Conservation (phyloP, 2,113 vertebrate species). For the Fukomys damarensis region DNA sequence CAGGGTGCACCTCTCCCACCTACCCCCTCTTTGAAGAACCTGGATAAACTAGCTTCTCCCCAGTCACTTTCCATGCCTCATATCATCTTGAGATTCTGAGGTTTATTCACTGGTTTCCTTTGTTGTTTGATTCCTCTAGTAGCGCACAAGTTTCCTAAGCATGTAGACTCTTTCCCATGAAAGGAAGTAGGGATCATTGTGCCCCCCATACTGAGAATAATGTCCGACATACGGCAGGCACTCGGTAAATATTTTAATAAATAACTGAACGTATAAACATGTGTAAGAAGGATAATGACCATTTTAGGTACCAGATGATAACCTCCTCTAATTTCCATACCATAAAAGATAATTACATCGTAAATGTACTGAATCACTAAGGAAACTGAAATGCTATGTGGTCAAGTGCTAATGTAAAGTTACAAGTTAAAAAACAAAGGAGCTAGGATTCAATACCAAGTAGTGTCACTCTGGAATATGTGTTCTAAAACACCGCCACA, state of each 20-base stretch:
- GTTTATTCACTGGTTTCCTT: background rate
- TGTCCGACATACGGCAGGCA: background rate
- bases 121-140: background rate
- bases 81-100: background rate
- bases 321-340: background rate
- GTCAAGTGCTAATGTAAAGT: background rate
- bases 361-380: background rate
- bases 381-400: background rate
- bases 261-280: background rate
- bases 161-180: background rate
- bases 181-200: no score
- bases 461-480: background rate
- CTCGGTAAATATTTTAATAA: background rate
- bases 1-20: background rate
- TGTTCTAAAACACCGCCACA: background rate
- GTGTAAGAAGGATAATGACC: background rate
- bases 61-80: background rate
- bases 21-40: background rate
- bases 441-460: background rate
- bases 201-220: background rate
- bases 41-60: background rate
- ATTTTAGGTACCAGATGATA: background rate
- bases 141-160: background rate
- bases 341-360: background rate
- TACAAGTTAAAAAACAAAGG: background rate